Percentiles rank a stretch among this genome's conserved stretches.
Evolutionary conservation across 30 jellyfish, hydroid and myxozoan species (phyloP).

Genomic region (Turritopsis dohrnii): DNA sequence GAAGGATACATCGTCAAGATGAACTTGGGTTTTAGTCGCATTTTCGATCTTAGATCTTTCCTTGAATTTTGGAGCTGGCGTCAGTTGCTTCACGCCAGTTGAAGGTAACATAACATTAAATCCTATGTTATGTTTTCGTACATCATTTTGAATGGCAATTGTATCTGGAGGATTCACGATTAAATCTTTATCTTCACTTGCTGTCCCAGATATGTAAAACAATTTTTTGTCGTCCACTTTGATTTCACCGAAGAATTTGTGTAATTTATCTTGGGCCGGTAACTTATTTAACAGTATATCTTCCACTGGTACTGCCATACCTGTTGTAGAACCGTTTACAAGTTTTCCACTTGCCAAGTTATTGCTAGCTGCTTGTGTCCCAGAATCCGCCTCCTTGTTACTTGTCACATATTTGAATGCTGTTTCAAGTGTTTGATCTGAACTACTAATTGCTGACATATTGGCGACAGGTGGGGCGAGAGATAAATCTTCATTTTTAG

Average conservation of each 20-base stretch:
- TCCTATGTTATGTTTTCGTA: constrained; percentile 83
- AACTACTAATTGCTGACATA: not conserved
- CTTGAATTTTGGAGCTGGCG: constrained; percentile 57
- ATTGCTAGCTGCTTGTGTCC: constrained; percentile 99
- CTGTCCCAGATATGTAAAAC: constrained; percentile 73
- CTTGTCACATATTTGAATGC: constrained; percentile 2
- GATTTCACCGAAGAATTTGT: constrained; percentile 75
- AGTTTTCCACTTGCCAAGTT: constrained; percentile 39
- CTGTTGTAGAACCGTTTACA: constrained; percentile 24
- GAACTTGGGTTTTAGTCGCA: constrained; percentile 37
- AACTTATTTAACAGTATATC: constrained; percentile 46
- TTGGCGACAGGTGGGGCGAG: constrained; percentile 7
- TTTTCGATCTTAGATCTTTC: constrained; percentile 34
- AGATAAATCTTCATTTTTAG: constrained; percentile 15
- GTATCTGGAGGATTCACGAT: constrained; percentile 21
- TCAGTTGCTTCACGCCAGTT: constrained; percentile 57
- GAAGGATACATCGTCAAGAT: constrained; percentile 11
- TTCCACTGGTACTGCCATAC: constrained; percentile 42
- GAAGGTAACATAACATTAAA: constrained; percentile 82
- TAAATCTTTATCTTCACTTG: constrained; percentile 47
- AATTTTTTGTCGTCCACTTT: constrained; percentile 56
- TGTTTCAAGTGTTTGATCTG: not conserved
- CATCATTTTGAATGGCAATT: constrained; percentile 51
- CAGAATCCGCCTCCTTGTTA: not conserved
- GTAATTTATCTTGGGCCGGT: constrained; percentile 70